Base-by-base conservation (phyloP, 2,797 vertebrate species). In the Semaprochilodus insignis region DNA sequence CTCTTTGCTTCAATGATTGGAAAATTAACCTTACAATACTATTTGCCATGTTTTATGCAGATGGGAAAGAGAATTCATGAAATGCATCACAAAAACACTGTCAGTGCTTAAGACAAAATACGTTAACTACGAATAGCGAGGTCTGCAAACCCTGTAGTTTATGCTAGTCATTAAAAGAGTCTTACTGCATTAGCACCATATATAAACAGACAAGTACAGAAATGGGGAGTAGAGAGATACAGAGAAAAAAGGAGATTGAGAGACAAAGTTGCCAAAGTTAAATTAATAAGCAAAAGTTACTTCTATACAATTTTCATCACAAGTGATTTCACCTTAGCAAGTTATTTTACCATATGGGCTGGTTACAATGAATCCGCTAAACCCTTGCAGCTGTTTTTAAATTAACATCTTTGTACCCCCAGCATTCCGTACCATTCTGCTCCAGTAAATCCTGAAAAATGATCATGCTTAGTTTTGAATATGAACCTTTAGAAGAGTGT, bases 21-120 rank as follows among this genome's bases (percentile, higher is more conserved):
- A 88, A 31, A 86, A 88, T 88, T 85, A 89, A 88, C 81, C 84
- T 76, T 77, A 84, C 73, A 80, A 70, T 73, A 86, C 80, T 82
- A 86, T 82, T 84, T 57, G 54, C 83, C 75, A 78, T 77, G 60
- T 72, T 84, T 77, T 77, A 83, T 85, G 44, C 76, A 74, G 71
- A 23, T 75, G 66, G 51, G 77, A 82, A 77, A 81, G 67, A 69
- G 78, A 54, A 80, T 69, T 44, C 70, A 79, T 83, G 63, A 83
- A 85, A 84, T 55, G 52, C 59, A 84, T 70, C 63, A 86, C 60
- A 85, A 77, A 79, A 76, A 79, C 11, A 48, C 11, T 10, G 77
- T 78, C 52, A 85, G 75, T 77, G 57, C 55, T 57, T 34, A 54
- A 51, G 80, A 25, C 55, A 67, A 78, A 75, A 80, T 31, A 65